Percentiles rank a stretch among this genome's conserved stretches.
phyloP scores from a whole-genome alignment of 2,113 vertebrate genomes.

The Oryzias melastigma region DNA sequence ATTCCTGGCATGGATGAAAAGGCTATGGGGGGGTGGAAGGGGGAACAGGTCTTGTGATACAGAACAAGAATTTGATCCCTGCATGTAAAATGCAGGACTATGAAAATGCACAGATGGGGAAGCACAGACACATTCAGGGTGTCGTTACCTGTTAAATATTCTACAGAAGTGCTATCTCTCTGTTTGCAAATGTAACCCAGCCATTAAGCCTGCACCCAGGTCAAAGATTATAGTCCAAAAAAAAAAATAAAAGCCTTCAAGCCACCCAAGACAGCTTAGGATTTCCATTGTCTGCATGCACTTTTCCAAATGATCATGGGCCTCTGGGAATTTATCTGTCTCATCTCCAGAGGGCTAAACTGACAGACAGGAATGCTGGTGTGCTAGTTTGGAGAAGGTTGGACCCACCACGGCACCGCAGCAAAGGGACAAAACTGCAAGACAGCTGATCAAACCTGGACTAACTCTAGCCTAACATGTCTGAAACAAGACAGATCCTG shows the following conservation, averaged over 20 bases:
- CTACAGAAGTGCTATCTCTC: conserved; percentile 17
- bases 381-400: conserved; percentile 10
- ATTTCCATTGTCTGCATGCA: conserved; percentile 44
- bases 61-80: conserved; percentile 32
- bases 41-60: conserved; percentile 42
- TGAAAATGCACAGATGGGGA: conserved; percentile 8
- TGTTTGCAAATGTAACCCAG: conserved; percentile 1
- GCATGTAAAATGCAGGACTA: conserved; percentile 40
- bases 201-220: conserved; percentile 10
- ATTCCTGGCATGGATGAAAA: conserved; percentile 65
- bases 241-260: conserved; percentile 24
- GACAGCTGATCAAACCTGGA: conserved; percentile 29
- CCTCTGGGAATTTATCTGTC: conserved; percentile 44
- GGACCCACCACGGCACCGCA: conserved; percentile 1
- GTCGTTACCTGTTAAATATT: conserved; percentile 14
- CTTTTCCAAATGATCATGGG: conserved; percentile 45
- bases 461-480: conserved; percentile 16
- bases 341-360: conserved; percentile 43
- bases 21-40: conserved; percentile 21
- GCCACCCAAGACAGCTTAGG: conserved; percentile 16
- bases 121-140: background rate
- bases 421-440: conserved; percentile 15
- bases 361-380: conserved; percentile 63
- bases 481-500: conserved; percentile 10
- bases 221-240: conserved; percentile 3